Evolutionary conservation across 2,888 invertebrate genomes (phyloP), one percentile per base, ranked within the genome.

Genomic region (Dasypogon diadema): DNA sequence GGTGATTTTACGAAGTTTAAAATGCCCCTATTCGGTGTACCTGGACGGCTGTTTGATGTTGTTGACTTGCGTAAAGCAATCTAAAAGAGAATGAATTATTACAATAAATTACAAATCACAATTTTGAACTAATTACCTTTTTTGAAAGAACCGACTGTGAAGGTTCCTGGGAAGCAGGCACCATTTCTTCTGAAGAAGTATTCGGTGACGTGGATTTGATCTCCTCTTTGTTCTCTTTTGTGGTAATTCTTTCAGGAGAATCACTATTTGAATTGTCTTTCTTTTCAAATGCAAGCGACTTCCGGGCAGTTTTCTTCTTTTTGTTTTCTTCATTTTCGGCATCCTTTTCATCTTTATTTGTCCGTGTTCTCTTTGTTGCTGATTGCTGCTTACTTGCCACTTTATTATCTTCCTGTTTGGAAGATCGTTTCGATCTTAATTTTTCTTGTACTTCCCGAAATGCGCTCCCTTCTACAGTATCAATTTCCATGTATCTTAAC

Each of bases 381-480:
- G 42, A 42, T 12, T 42, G 8, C n/a, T 6, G 42, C 42, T 42
- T 6, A 21, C 5, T n/a, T 30, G 18, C 10, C 18, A 22, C 2
- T 46, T 18, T 42, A 14, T 24, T 12, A 42, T 58, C 56, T 42
- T 21, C 55, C 12, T 24, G 2, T 10, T 56, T 74, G 14, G 16
- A 6, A 14, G 12, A 48, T 21, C 48, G 60, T 4, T 26, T 63
- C 1, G 22, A 24, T 55, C 22, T 54, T 63, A 60, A 21, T 46
- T 60, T 34, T 14, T 48, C 10, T 16, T 73, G 55, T 1, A 46
- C 48, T 16, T 30, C 3, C 6, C 70, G 26, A 8, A 78, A 34
- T 0, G 76, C 58, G 12, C 78, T 77, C 14, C 79, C 79, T 22
- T 78, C 78, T 2, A 77, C 68, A 2, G 78, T 78, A 60, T 79